phyloP scores from a whole-genome alignment of 2,888 invertebrate genomes.

The Clistopyga incitator region DNA sequence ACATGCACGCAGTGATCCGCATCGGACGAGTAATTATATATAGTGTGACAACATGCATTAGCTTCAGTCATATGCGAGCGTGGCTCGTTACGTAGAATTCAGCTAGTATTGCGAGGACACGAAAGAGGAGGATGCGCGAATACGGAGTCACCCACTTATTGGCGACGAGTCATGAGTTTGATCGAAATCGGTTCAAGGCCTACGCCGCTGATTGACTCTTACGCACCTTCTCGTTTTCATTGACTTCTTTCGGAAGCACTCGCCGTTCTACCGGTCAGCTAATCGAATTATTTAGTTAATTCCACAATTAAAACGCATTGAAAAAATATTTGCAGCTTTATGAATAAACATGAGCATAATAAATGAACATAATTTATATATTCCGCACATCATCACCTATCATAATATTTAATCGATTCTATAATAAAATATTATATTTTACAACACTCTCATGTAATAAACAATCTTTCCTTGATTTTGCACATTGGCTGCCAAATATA shows the following conservation, averaged over 20 bases:
- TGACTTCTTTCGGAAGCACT: slow-evolving; percentile 39
- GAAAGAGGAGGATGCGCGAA: slow-evolving; percentile 61
- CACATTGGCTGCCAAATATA: too few species aligned
- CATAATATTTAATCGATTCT: neutral
- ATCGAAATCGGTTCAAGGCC: slow-evolving; percentile 79
- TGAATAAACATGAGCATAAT: neutral
- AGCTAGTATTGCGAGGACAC: slow-evolving; percentile 38
- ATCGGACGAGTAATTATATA: slow-evolving; percentile 28
- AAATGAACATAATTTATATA: too few species aligned
- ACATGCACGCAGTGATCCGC: slow-evolving; percentile 13
- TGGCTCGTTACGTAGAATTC: slow-evolving; percentile 24
- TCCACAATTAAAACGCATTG: neutral
- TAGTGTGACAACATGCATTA: slow-evolving; percentile 14
- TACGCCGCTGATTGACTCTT: slow-evolving; percentile 45
- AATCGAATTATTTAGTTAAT: neutral
- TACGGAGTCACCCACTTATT: slow-evolving; percentile 68
- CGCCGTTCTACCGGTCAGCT: neutral
- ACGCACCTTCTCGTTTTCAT: slow-evolving; percentile 45
- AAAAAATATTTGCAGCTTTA: neutral
- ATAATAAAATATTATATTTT: too few species aligned
- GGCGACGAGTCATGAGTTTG: slow-evolving; percentile 60
- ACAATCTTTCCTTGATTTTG: too few species aligned
- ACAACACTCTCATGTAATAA: too few species aligned
- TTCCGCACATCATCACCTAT: neutral
- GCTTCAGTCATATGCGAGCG: neutral